A percentile compares a stretch with the other conserved stretches of the same genome.
These are phyloP conservation scores for Torymus tubicola DNA, from an alignment of 2,888 invertebrate species.

Conservation along the genomic window DNA sequence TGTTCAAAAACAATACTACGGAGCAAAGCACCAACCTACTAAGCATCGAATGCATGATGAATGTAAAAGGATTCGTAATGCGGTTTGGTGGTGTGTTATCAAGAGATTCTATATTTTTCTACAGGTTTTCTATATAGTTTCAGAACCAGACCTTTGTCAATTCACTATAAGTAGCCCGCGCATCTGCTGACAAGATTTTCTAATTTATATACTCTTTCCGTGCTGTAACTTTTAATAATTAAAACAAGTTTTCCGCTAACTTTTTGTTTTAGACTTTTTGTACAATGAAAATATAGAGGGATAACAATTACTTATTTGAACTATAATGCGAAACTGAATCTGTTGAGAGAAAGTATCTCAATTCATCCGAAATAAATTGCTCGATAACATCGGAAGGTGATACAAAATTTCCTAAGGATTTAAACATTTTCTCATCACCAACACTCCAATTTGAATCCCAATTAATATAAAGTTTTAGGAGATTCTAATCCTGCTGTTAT, in stretches of 20 bases:
- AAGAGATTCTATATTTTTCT: conserved; percentile 78
- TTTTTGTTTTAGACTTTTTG: too few species aligned
- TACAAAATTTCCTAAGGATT: conserved; percentile 94
- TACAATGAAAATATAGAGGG: too few species aligned
- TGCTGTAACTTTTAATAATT: conserved; percentile 86
- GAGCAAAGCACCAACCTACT: conserved; percentile 90
- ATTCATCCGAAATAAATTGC: conserved; percentile 83
- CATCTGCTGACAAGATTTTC: conserved; percentile 93
- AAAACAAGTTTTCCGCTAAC: conserved; percentile 29
- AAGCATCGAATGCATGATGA: conserved; percentile 89
- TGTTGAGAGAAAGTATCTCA: conserved; percentile 92
- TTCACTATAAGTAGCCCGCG: conserved; percentile 87
- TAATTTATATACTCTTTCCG: conserved; percentile 89
- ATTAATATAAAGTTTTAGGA: conserved; percentile 88
- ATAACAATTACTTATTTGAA: conserved; percentile 84
- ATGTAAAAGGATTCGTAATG: conserved; percentile 88
- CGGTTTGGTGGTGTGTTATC: conserved; percentile 81
- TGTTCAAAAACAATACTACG: conserved; percentile 86
- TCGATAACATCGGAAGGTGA: conserved; percentile 83
- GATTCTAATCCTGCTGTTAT: conserved; percentile 91
- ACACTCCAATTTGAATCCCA: conserved; percentile 98
- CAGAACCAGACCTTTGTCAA: conserved; percentile 81
- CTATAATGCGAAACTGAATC: conserved; percentile 94
- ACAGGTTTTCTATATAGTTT: conserved; percentile 78
- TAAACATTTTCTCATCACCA: conserved; percentile 96